Conservation (phyloP, 2,888 invertebrate genomes). For the Nomada ferruginata region DNA sequence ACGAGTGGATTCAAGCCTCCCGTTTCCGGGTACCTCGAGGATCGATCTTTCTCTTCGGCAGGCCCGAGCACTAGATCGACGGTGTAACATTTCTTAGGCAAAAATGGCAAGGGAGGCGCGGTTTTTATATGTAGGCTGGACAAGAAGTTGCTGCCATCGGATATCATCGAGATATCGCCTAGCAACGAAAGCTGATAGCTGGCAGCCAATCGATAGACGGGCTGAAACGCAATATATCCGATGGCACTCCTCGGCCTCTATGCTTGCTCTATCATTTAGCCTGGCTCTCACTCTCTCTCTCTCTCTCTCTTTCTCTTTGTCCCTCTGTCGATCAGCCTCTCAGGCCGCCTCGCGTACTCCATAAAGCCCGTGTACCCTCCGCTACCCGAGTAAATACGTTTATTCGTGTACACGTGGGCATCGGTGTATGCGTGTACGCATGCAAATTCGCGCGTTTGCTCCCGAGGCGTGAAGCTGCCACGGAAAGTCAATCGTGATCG, state of each 20-base stretch:
- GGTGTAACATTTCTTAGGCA: background rate
- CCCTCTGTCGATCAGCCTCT: constrained; percentile 25
- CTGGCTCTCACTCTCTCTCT: constrained; percentile 26
- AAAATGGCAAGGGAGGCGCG: background rate
- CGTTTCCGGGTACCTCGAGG: constrained; percentile 15
- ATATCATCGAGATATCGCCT: constrained; percentile 81
- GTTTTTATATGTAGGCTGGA: background rate
- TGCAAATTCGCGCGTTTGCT: constrained; percentile 62
- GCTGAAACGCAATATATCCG: constrained; percentile 76
- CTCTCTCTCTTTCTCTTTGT: constrained; percentile 16
- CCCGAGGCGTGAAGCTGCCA: constrained; percentile 55
- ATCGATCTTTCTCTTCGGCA: constrained; percentile 7
- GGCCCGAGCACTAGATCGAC: background rate
- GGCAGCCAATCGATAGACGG: constrained; percentile 78
- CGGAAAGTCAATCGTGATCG: constrained; percentile 40
- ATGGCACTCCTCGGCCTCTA: constrained; percentile 64
- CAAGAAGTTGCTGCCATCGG: constrained; percentile 5
- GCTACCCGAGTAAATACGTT: constrained; percentile 66
- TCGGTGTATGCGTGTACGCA: constrained; percentile 14
- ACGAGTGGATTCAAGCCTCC: background rate
- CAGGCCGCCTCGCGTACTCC: constrained; percentile 49
- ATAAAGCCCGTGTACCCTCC: constrained; percentile 49
- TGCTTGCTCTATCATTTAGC: constrained; percentile 46
- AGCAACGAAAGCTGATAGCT: constrained; percentile 82
- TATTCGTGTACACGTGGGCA: constrained; percentile 39